phyloP scores from a whole-genome alignment of 2,797 vertebrate genomes.

The Sebastes minor region DNA sequence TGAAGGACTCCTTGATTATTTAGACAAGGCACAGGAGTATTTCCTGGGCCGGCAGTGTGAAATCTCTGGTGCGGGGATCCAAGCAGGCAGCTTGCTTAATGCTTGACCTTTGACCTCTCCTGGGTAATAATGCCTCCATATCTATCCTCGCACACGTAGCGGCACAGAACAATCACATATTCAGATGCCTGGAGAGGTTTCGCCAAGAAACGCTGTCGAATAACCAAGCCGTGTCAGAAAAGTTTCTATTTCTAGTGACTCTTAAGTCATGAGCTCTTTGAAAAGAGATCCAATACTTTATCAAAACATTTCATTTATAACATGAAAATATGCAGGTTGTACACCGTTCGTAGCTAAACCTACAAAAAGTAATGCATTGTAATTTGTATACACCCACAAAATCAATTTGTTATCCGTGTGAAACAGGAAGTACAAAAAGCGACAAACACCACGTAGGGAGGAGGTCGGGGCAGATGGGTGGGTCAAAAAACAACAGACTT shows the following conservation, averaged over 20 bases:
- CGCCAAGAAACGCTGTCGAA: slow-evolving; percentile 54
- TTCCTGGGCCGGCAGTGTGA: slow-evolving; percentile 77
- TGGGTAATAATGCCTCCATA: slow-evolving; percentile 84
- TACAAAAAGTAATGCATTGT: no score
- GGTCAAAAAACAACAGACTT: no score
- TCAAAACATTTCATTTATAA: slow-evolving; percentile 7
- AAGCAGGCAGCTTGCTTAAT: slow-evolving; percentile 83
- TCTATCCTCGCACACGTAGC: slow-evolving; percentile 80
- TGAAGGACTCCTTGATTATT: slow-evolving; percentile 85
- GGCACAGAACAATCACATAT: slow-evolving; percentile 76
- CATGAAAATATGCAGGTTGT: not conserved
- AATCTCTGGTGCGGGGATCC: slow-evolving; percentile 78
- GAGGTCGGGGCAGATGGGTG: no score
- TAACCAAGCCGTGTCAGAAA: slow-evolving; percentile 30
- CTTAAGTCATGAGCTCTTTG: not conserved
- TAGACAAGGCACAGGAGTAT: slow-evolving; percentile 82
- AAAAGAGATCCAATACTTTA: slow-evolving; percentile 5
- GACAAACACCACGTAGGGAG: no score
- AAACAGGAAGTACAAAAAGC: no score
- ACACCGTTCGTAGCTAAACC: no score
- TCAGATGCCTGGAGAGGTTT: slow-evolving; percentile 69
- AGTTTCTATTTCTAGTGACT: slow-evolving; percentile 27
- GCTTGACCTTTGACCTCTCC: slow-evolving; percentile 85
- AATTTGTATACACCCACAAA: no score
- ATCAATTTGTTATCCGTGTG: no score